phyloP scores from a whole-genome alignment of 1,140 invertebrate species.

The Sogatella furcifera region DNA sequence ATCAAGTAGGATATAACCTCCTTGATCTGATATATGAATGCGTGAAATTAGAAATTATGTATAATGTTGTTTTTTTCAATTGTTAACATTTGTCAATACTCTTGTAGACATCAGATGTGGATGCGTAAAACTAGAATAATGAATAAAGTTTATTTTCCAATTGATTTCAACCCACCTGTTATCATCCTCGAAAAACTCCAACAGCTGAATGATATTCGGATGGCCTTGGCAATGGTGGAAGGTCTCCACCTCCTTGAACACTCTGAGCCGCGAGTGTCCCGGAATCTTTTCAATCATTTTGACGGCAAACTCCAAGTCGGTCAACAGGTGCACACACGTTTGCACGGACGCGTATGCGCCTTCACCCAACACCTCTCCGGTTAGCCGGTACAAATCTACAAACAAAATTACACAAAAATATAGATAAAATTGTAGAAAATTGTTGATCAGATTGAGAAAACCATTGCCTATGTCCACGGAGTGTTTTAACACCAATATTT shows the following conservation, averaged over 20 bases:
- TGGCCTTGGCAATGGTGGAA: constrained; percentile 96
- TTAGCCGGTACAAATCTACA: constrained; percentile 87
- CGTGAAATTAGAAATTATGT: too few species aligned
- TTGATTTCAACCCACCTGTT: constrained; percentile 52
- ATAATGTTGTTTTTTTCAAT: too few species aligned
- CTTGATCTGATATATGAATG: too few species aligned
- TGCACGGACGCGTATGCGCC: constrained; percentile 94
- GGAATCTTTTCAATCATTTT: constrained; percentile 96
- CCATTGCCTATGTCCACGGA: too few species aligned
- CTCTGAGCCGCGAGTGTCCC: constrained; percentile 79
- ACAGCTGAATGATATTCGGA: constrained; percentile 92
- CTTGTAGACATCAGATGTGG: too few species aligned
- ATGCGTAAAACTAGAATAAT: too few species aligned
- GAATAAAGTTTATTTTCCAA: too few species aligned
- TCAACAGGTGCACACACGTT: constrained; percentile 83
- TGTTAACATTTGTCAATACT: too few species aligned
- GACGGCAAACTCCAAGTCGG: constrained; percentile 88
- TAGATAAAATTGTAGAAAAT: constrained; percentile 12
- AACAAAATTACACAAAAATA: constrained; percentile 7
- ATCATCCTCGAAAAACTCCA: constrained; percentile 95
- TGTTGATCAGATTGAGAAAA: too few species aligned
- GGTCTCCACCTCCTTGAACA: constrained; percentile 96
- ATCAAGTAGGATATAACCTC: too few species aligned
- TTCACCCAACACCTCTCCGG: constrained; percentile 88
- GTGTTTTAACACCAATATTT: too few species aligned